Conservation (phyloP, 1,140 invertebrate genomes). For the Tenebrio molitor region DNA sequence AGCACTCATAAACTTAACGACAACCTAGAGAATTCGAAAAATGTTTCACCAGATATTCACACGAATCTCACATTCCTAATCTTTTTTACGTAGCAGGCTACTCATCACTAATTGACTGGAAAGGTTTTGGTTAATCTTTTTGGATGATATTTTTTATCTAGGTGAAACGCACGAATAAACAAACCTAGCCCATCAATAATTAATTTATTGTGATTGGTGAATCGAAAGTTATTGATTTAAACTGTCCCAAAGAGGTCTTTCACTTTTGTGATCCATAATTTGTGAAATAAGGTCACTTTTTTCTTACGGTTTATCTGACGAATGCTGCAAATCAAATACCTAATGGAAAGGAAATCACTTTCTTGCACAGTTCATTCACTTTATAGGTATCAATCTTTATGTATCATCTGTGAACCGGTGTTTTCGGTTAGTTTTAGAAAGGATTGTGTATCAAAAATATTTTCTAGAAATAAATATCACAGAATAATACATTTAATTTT, state of each 20-base stretch:
- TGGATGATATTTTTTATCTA: neutral
- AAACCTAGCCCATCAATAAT: neutral
- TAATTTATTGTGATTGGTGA: conserved; percentile 9
- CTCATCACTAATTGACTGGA: too few relatives aligned
- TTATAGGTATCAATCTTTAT: neutral
- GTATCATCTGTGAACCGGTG: neutral
- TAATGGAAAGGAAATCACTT: conserved; percentile 24
- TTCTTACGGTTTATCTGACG: conserved; percentile 6
- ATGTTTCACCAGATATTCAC: conserved; percentile 11
- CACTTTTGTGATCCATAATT: conserved; percentile 32
- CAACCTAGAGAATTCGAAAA: too few relatives aligned
- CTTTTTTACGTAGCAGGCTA: too few relatives aligned
- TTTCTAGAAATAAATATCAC: too few relatives aligned
- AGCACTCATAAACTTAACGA: conserved; percentile 2
- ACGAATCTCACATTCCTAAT: conserved; percentile 19
- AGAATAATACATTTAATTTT: too few relatives aligned
- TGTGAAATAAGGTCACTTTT: conserved; percentile 23
- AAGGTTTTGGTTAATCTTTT: too few relatives aligned
- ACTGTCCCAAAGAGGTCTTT: conserved; percentile 3
- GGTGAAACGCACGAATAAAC: neutral
- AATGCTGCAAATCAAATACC: neutral
- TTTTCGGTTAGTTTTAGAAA: conserved; percentile 2
- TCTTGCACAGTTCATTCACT: conserved; percentile 24
- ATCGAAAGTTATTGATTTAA: conserved; percentile 23
- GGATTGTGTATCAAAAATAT: too few relatives aligned